Base-by-base conservation (phyloP, 2,888 invertebrate genomes). In the Phengaris arion region DNA sequence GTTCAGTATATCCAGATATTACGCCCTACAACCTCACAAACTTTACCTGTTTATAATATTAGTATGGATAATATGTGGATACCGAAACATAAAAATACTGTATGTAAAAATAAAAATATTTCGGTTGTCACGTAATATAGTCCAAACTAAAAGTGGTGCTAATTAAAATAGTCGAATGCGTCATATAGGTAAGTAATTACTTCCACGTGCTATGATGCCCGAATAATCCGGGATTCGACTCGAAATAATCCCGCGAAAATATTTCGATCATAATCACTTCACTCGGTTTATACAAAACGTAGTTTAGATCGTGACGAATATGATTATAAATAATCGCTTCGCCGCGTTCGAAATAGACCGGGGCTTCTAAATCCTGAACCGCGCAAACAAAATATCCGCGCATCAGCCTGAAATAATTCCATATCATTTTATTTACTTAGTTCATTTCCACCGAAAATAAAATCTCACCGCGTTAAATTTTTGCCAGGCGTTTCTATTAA, bases 341-440 rank as follows among this genome's bases (percentile, higher is more conserved):
- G 84, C 85, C 83, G 82, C 78, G 80, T 78, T 81, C 85, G 78
- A 82, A 90, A 91, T 92, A 91, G 87, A 83, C 77, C 79, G 81
- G 81, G 82, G 80, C 83, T 82, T 83, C 84, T 83, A 82, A 85
- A 85, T 81, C 81, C 79, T 82, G 83, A 83, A 82, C 80, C 78
- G 82, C 83, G 84, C 83, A 88, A 89, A 87, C 88, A 89, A 88
- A 90, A 87, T 86, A 87, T 79, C 80, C 83, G 82, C 86, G 83
- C 85, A 84, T 84, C 85, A 82, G 84, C 83, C 80, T 80, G 74
- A 85, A 85, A 83, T 89, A 86, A 87, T 87, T 88, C 83, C 83
- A 83, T 87, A 90, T 89, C 88, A 87, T 86, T 86, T 89, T 92
- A 93, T 92, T 93, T 91, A 91, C 89, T 89, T 86, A 87, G 85